phyloP scores from a whole-genome alignment of 2,888 invertebrate species.

The Dioctria rufipes region DNA sequence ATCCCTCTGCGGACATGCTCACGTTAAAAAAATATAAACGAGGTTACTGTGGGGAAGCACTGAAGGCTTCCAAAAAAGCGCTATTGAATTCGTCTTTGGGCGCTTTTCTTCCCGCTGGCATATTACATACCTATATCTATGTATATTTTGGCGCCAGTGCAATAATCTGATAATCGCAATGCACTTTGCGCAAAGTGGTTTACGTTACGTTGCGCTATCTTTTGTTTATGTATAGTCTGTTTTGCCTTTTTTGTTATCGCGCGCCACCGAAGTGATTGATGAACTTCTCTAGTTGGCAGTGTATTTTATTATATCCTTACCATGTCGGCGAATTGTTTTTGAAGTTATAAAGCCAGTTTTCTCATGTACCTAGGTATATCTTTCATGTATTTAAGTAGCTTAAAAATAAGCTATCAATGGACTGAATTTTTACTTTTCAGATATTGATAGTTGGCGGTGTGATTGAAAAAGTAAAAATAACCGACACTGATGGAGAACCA shows the following conservation, averaged over 20 bases:
- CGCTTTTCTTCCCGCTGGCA: no score
- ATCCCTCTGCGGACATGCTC: no score
- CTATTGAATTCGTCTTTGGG: no score
- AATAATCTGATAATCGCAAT: neutral
- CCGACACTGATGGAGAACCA: constrained; percentile 18
- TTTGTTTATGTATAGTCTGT: constrained; percentile 54
- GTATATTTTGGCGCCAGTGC: no score
- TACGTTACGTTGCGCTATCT: constrained; percentile 14
- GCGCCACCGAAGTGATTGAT: constrained; percentile 17
- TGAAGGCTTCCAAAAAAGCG: no score
- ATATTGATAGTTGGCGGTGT: constrained; percentile 13
- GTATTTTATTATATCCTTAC: neutral
- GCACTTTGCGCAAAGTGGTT: neutral
- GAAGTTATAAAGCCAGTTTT: constrained; percentile 46
- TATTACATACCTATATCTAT: no score
- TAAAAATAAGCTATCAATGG: neutral
- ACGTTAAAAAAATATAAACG: no score
- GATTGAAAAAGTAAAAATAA: neutral
- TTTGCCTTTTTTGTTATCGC: constrained; percentile 37
- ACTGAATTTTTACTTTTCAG: constrained; percentile 4
- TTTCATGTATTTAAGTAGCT: constrained; percentile 6
- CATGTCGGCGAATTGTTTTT: constrained; percentile 53
- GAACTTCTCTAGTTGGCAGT: neutral
- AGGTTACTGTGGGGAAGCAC: no score
- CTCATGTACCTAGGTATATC: neutral